Percentiles rank a stretch among this genome's conserved stretches.
Conservation (phyloP, 1,140 invertebrate species). For the Sycobia sp. region DNA sequence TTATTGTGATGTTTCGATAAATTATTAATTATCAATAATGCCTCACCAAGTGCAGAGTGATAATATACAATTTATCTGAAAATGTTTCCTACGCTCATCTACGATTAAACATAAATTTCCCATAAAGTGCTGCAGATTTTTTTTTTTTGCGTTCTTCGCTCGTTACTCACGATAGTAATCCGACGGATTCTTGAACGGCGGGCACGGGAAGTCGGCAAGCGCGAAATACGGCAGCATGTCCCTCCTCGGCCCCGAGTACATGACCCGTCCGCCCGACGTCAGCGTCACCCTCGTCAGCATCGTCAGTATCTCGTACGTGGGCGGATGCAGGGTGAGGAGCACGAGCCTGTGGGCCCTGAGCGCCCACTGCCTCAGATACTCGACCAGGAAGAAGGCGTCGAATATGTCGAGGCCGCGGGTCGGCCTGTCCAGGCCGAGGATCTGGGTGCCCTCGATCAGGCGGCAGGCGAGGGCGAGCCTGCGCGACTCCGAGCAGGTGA, state of each 20-base stretch:
- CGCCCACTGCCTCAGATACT: slow-evolving; percentile 93
- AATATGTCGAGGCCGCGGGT: slow-evolving; percentile 94
- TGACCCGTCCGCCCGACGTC: slow-evolving; percentile 85
- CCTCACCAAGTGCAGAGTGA: too few species aligned
- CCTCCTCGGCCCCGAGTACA: slow-evolving; percentile 86
- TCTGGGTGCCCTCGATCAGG: slow-evolving; percentile 80
- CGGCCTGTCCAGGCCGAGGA: slow-evolving; percentile 86
- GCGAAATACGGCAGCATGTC: slow-evolving; percentile 94
- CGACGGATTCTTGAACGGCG: slow-evolving; percentile 93
- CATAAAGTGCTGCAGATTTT: too few species aligned
- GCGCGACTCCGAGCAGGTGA: slow-evolving; percentile 85
- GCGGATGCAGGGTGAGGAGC: slow-evolving; percentile 89
- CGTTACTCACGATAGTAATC: slow-evolving; percentile 88
- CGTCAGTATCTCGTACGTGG: slow-evolving; percentile 93
- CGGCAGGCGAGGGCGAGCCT: slow-evolving; percentile 87
- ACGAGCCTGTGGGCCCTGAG: slow-evolving; percentile 79
- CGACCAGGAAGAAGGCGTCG: slow-evolving; percentile 92
- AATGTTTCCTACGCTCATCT: too few species aligned
- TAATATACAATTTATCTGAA: too few species aligned
- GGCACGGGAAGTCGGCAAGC: slow-evolving; percentile 92
- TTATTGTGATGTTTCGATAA: too few species aligned
- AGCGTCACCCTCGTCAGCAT: slow-evolving; percentile 88
- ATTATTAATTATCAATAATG: too few species aligned
- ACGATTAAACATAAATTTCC: too few species aligned
- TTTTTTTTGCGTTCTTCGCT: too few species aligned